Evolutionary conservation across 1,140 invertebrate genomes (phyloP).

Genomic region (Bombus cullumanus): DNA sequence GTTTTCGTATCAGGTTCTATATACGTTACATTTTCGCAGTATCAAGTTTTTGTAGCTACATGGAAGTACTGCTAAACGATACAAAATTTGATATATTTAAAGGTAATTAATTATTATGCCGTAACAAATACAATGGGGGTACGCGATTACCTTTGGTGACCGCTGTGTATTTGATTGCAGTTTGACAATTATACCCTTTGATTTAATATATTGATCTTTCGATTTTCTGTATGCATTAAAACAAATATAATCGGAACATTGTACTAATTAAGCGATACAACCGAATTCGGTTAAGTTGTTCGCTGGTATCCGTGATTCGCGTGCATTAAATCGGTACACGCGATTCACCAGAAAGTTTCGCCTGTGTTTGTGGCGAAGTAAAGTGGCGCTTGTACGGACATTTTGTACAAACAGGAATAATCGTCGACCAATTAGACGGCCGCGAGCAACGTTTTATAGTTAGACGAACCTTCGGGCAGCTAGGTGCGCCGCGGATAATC

Average conservation of each 20-base stretch:
- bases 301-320: conserved; percentile 14
- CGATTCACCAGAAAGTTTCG: conserved; percentile 14
- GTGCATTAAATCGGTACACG: conserved; percentile 37
- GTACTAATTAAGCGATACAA: not conserved
- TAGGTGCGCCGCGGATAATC: conserved; percentile 75
- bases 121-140: too few species aligned
- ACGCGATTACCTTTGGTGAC: too few species aligned
- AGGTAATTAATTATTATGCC: too few species aligned
- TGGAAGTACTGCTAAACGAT: too few species aligned
- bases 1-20: too few species aligned
- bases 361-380: conserved; percentile 22
- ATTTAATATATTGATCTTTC: not conserved
- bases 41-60: not conserved
- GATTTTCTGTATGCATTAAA: not conserved
- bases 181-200: not conserved
- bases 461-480: conserved; percentile 52
- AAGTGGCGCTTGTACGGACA: conserved; percentile 53
- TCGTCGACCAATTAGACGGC: conserved; percentile 64
- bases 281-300: not conserved
- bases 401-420: conserved; percentile 70
- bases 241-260: not conserved
- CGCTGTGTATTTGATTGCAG: too few species aligned
- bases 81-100: too few species aligned
- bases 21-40: not conserved
- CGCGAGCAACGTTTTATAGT: conserved; percentile 37